These are phyloP conservation scores for Brachyistius frenatus DNA, from an alignment of 2,113 vertebrate species.

Conservation along the genomic window DNA sequence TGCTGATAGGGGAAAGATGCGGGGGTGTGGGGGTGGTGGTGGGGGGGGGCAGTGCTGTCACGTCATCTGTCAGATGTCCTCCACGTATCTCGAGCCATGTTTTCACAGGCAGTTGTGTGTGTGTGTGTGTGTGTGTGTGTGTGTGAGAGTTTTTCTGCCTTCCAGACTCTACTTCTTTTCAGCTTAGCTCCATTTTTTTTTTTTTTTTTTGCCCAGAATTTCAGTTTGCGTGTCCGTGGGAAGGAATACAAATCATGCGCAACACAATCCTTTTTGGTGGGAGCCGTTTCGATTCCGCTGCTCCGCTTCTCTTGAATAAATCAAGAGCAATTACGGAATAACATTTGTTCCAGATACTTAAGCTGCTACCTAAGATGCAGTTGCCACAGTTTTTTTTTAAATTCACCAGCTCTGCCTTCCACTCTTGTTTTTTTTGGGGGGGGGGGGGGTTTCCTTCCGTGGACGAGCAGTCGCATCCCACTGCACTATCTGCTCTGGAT, in stretches of 20 bases:
- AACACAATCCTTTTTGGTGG: slow-evolving; percentile 21
- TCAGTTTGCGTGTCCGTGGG: slow-evolving; percentile 32
- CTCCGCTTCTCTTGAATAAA: slow-evolving; percentile 53
- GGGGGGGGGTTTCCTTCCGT: background rate
- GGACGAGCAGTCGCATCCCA: background rate
- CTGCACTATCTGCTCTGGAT: slow-evolving; percentile 15
- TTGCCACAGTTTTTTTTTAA: background rate
- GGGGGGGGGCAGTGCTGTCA: slow-evolving; percentile 30
- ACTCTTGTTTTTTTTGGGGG: background rate
- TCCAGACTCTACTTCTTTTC: slow-evolving; percentile 25
- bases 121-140: background rate
- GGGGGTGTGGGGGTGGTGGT: background rate
- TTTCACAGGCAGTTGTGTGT: slow-evolving; percentile 48
- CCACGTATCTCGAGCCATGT: slow-evolving; percentile 38
- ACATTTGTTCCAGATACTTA: slow-evolving; percentile 46
- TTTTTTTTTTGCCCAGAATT: slow-evolving; percentile 21
- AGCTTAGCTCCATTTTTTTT: slow-evolving; percentile 33
- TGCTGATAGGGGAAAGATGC: background rate
- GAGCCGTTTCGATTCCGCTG: slow-evolving; percentile 21
- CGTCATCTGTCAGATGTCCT: slow-evolving; percentile 58
- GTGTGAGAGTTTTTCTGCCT: slow-evolving; percentile 18
- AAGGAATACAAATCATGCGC: slow-evolving; percentile 63
- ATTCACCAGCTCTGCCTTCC: slow-evolving; percentile 9
- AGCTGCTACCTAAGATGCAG: slow-evolving; percentile 23
- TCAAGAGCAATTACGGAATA: slow-evolving; percentile 52